Conservation (phyloP, 2,797 vertebrate genomes). For the Pseudotriccus pelzelni region DNA sequence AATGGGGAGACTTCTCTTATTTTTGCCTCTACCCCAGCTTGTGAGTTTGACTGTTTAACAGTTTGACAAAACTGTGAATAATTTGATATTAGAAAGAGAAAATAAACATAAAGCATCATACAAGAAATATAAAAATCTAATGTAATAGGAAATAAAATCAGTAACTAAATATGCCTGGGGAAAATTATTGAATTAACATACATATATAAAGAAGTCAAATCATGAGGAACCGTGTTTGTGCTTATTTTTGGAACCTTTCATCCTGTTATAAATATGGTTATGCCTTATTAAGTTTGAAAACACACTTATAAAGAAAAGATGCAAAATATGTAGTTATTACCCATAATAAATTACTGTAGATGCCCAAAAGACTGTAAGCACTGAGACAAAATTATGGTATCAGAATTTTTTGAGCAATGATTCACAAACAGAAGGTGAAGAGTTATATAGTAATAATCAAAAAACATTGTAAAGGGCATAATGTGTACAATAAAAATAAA, state of each 20-base stretch:
- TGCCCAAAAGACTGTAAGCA: neutral
- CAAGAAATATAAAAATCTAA: neutral
- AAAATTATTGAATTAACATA: neutral
- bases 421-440: neutral
- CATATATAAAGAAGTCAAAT: neutral
- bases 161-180: neutral
- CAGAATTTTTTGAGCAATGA: neutral
- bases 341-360: neutral
- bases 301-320: neutral
- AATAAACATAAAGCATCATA: neutral
- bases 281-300: conserved; percentile 1
- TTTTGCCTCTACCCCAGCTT: neutral
- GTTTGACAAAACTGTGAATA: neutral
- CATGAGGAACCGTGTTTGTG: neutral
- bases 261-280: neutral
- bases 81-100: neutral
- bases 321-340: neutral
- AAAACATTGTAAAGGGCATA: neutral
- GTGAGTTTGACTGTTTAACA: neutral
- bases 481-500: neutral
- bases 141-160: conserved; percentile 15
- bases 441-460: neutral
- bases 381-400: neutral
- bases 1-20: neutral
- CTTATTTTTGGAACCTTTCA: neutral